Evolutionary conservation across 2,888 invertebrate genomes (phyloP).

Genomic region (Amphipoea oculea): DNA sequence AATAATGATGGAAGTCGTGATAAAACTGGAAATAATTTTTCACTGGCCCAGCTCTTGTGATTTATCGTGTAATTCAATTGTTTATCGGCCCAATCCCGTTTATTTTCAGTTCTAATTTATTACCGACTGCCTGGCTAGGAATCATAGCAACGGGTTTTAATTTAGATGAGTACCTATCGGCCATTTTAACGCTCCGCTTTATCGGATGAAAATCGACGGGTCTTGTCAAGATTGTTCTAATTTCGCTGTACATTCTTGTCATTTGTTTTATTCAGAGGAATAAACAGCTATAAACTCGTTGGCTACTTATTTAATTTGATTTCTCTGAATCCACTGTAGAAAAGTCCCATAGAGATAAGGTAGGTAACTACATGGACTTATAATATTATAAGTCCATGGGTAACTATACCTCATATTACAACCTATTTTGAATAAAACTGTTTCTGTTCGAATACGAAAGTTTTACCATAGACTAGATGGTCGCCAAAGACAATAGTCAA

Average conservation of each 20-base stretch:
- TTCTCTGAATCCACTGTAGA: background rate
- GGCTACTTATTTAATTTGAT: background rate
- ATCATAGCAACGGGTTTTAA: constrained; percentile 54
- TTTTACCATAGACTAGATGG: constrained; percentile 1
- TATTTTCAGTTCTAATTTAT: constrained; percentile 70
- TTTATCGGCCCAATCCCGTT: constrained; percentile 67
- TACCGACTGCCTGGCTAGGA: constrained; percentile 47
- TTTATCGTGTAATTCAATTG: constrained; percentile 70
- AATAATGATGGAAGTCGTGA: constrained; percentile 38
- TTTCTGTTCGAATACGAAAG: background rate
- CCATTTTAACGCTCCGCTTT: constrained; percentile 22
- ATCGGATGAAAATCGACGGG: background rate
- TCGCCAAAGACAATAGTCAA: constrained; percentile 15
- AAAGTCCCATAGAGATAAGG: background rate
- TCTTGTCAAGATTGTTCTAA: background rate
- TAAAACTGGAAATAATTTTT: constrained; percentile 55
- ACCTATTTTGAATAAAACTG: constrained; percentile 15
- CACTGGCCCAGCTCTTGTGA: constrained; percentile 55
- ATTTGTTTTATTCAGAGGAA: background rate
- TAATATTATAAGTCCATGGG: no score
- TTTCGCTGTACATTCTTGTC: background rate
- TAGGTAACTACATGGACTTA: background rate
- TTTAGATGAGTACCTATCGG: constrained; percentile 18
- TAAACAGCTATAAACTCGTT: background rate
- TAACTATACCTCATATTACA: background rate